These are phyloP conservation scores for Hylomyscus alleni DNA, from an alignment of 2,797 vertebrate species.

Conservation along the genomic window DNA sequence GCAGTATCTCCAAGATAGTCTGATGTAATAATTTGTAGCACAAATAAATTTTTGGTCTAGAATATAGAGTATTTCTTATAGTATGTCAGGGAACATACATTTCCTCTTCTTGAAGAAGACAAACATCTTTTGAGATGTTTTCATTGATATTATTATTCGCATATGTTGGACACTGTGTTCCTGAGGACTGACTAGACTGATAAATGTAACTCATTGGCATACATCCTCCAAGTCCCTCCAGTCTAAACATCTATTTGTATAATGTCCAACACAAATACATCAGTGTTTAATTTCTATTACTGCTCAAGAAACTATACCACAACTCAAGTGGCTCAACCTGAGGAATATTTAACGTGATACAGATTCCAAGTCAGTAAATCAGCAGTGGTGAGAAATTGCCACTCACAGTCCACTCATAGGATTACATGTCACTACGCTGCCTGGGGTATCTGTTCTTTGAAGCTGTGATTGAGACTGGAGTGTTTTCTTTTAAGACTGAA, in stretches of 20 bases:
- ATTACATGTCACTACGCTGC: neutral
- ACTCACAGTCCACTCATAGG: neutral
- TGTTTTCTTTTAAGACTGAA: neutral
- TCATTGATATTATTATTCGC: neutral
- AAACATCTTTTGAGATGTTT: neutral
- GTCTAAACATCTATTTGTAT: neutral
- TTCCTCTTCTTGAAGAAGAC: neutral
- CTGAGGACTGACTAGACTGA: neutral
- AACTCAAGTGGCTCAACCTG: conserved; percentile 9
- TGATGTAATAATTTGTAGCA: conserved; percentile 14
- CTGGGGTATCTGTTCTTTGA: neutral
- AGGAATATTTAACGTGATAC: neutral
- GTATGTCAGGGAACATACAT: neutral
- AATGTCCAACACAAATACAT: neutral
- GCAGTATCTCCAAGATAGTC: neutral
- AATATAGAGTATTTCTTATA: neutral
- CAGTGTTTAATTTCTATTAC: neutral
- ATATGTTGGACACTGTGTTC: neutral
- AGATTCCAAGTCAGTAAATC: neutral
- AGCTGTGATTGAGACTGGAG: neutral
- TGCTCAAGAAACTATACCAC: neutral
- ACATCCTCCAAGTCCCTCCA: neutral
- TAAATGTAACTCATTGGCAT: conserved; percentile 16
- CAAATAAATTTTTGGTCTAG: neutral
- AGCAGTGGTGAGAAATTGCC: neutral